These are phyloP conservation scores for Gallinago nigripennis DNA, from an alignment of 2,797 vertebrate species.

Conservation along the genomic window DNA sequence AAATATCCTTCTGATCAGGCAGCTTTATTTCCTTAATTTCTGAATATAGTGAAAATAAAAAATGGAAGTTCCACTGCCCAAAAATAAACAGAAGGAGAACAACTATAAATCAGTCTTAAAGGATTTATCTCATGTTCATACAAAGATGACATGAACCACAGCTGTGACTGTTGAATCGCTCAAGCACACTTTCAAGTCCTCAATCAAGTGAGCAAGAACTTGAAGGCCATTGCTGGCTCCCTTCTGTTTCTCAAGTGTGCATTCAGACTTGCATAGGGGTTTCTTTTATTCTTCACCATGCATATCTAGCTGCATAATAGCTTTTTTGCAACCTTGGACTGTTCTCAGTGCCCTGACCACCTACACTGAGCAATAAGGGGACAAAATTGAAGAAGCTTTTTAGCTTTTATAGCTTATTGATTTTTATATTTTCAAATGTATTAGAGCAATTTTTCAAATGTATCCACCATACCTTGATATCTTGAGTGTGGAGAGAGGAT, in stretches of 20 bases:
- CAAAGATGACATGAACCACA: not conserved
- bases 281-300: slow-evolving; percentile 42
- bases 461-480: slow-evolving; percentile 75
- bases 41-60: not conserved
- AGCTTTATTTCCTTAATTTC: not conserved
- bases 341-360: slow-evolving; percentile 63
- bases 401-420: slow-evolving; percentile 81
- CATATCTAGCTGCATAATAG: slow-evolving; percentile 61
- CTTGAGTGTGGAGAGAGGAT: slow-evolving; percentile 74
- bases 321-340: slow-evolving; percentile 71
- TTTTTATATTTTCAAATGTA: slow-evolving; percentile 81
- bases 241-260: slow-evolving; percentile 32
- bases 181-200: slow-evolving; percentile 45
- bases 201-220: slow-evolving; percentile 42
- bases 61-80: not conserved
- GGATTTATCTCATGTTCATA: not conserved
- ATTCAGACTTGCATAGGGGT: slow-evolving; percentile 2
- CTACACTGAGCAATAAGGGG: slow-evolving; percentile 68
- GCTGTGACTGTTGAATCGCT: slow-evolving; percentile 20
- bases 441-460: slow-evolving; percentile 80
- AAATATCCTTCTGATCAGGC: not conserved
- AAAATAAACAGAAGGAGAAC: not conserved
- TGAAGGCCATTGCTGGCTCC: slow-evolving; percentile 1
- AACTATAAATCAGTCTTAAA: not conserved
- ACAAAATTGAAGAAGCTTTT: slow-evolving; percentile 78